Conservation (phyloP, 2,797 vertebrate genomes). For the Erethizon dorsatum region DNA sequence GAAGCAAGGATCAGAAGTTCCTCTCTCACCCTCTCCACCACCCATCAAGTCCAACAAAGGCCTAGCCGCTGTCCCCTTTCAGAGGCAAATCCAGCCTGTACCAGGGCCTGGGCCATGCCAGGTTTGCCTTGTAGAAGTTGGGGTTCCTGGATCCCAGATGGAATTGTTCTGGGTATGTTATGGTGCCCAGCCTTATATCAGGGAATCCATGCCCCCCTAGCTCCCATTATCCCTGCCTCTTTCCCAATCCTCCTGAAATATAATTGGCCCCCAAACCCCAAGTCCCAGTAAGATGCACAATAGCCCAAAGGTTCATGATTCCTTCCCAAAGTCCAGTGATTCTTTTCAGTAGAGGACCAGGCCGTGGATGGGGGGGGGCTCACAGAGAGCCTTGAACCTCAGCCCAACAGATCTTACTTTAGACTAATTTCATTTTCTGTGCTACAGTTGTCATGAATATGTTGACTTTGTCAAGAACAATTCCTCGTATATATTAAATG, state of each 20-base stretch:
- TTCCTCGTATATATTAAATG: constrained; percentile 73
- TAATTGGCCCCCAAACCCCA: background rate
- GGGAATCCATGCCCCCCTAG: background rate
- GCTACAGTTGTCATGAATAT: constrained; percentile 63
- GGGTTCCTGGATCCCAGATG: background rate
- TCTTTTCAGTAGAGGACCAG: constrained; percentile 58
- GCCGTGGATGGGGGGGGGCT: background rate
- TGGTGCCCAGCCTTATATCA: constrained; percentile 2
- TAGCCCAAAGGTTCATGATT: constrained; percentile 6
- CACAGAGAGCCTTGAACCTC: background rate
- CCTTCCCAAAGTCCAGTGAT: background rate
- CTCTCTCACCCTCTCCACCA: background rate
- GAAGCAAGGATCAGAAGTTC: background rate
- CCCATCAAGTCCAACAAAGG: background rate
- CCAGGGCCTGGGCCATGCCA: background rate
- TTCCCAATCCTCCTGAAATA: constrained; percentile 17
- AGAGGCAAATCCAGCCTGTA: background rate
- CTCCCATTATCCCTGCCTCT: background rate
- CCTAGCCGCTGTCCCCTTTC: background rate
- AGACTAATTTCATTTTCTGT: constrained; percentile 73
- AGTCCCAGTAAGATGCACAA: background rate
- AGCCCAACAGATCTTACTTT: constrained; percentile 48
- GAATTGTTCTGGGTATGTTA: constrained; percentile 9
- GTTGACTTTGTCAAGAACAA: constrained; percentile 74
- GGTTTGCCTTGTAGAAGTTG: constrained; percentile 8